Conservation (phyloP, 2,888 invertebrate genomes). For the Stenichneumon culpator region DNA sequence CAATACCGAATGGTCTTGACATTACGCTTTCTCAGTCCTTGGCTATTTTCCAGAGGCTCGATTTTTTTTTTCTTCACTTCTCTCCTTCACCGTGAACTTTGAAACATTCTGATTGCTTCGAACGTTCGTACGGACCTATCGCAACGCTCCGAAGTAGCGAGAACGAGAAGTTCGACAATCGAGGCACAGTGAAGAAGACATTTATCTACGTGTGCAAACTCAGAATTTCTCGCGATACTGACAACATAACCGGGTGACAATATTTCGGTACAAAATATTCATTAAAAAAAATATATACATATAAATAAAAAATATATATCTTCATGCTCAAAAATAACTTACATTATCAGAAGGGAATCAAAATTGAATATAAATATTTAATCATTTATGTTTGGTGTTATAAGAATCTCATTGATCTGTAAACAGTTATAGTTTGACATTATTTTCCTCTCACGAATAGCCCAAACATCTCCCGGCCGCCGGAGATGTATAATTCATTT, state of each 20-base stretch:
- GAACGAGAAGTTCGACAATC: too few relatives aligned
- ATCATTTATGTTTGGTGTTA: not conserved
- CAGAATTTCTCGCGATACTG: not conserved
- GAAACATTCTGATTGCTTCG: not conserved
- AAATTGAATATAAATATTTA: not conserved
- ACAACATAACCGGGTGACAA: not conserved
- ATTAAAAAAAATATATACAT: not conserved
- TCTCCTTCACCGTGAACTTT: not conserved
- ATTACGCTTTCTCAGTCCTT: not conserved
- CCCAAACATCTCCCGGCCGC: too few relatives aligned
- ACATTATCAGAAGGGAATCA: not conserved
- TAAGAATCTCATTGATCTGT: not conserved
- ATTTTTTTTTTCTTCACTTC: not conserved
- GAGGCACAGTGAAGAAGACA: not conserved
- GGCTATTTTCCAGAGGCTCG: not conserved
- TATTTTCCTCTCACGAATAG: not conserved
- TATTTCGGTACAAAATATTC: not conserved
- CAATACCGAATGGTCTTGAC: not conserved
- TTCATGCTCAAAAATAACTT: not conserved
- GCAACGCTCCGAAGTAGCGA: too few relatives aligned
- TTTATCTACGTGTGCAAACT: not conserved
- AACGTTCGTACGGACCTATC: not conserved
- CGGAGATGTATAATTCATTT: not conserved
- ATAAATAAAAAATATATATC: not conserved
- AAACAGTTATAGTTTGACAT: not conserved